Conservation (phyloP, 2,797 vertebrate species). For the Takifugu ocellatus region DNA sequence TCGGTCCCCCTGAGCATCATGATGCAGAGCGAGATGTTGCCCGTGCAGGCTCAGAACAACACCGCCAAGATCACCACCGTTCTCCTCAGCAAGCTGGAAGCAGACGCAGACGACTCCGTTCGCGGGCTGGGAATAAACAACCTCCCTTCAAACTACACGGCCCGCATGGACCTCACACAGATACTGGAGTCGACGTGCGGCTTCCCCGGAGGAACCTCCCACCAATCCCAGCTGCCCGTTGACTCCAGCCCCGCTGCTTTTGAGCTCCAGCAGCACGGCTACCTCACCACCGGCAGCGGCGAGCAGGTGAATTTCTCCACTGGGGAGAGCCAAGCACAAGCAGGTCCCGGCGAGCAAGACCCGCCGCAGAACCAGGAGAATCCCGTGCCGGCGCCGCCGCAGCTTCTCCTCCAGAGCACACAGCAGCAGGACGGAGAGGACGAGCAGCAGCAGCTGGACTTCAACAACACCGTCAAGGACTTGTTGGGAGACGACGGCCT, state of each 20-base stretch:
- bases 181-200: slow-evolving; percentile 90
- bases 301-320: slow-evolving; percentile 87
- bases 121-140: slow-evolving; percentile 97
- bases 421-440: slow-evolving; percentile 70
- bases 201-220: slow-evolving; percentile 77
- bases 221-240: slow-evolving; percentile 79
- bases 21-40: slow-evolving; percentile 96
- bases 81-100: slow-evolving; percentile 95
- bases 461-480: slow-evolving; percentile 97
- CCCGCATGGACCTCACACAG: slow-evolving; percentile 98
- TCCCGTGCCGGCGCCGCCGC: slow-evolving; percentile 60
- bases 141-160: slow-evolving; percentile 95
- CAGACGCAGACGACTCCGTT: slow-evolving; percentile 89
- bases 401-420: slow-evolving; percentile 75
- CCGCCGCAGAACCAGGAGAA: slow-evolving; percentile 67
- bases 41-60: slow-evolving; percentile 81
- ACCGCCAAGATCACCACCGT: slow-evolving; percentile 94
- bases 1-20: slow-evolving; percentile 96
- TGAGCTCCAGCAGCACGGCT: slow-evolving; percentile 95
- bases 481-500: slow-evolving; percentile 90
- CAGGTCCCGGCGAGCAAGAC: slow-evolving; percentile 82
- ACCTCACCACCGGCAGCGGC: slow-evolving; percentile 84
- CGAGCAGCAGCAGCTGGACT: slow-evolving; percentile 85
- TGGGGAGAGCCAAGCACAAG: slow-evolving; percentile 92
- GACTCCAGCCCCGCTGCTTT: slow-evolving; percentile 90